phyloP scores from a whole-genome alignment of 2,113 vertebrate species.

The Suricata suricatta region DNA sequence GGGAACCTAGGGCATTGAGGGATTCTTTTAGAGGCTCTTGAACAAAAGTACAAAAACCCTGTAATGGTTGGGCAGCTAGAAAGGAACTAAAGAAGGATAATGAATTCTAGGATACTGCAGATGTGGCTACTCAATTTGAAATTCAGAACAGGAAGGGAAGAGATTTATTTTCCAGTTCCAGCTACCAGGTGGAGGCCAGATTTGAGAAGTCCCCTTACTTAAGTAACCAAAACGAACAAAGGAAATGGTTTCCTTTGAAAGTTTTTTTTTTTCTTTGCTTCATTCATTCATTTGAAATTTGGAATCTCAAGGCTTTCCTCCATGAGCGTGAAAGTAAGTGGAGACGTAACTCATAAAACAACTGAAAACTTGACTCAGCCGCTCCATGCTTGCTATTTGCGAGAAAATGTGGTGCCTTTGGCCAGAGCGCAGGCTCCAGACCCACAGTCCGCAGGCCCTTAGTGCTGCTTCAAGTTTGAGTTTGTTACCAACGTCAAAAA shows the following conservation, averaged over 20 bases:
- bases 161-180: background rate
- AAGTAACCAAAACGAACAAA: background rate
- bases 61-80: rapidly evolving
- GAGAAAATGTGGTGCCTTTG: background rate
- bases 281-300: background rate
- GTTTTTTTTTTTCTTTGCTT: background rate
- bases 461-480: background rate
- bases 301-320: background rate
- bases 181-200: background rate
- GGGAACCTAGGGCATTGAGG: background rate
- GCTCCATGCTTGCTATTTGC: background rate
- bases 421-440: background rate
- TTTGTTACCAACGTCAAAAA: background rate
- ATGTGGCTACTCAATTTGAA: background rate
- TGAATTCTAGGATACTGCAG: background rate
- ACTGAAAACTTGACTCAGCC: background rate
- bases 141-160: background rate
- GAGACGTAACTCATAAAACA: background rate
- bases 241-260: background rate
- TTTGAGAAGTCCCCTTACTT: background rate
- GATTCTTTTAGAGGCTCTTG: background rate
- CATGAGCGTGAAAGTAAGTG: background rate
- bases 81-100: background rate
- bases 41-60: background rate
- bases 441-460: background rate